Evolutionary conservation across 53 echinoderm and acorn worm genomes (phyloP).

Genomic region (Temnopleurus reevesii): DNA sequence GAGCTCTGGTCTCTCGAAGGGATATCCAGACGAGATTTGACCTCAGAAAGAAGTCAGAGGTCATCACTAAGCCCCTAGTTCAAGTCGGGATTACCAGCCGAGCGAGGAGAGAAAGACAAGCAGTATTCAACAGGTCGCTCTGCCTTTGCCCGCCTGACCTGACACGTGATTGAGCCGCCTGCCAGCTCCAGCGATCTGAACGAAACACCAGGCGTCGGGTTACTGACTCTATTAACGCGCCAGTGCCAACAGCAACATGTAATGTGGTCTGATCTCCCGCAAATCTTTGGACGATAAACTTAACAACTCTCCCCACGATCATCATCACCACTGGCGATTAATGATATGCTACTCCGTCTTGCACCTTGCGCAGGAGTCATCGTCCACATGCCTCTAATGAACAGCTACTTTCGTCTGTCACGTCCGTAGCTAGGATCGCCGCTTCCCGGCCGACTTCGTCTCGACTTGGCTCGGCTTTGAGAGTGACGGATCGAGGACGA

Average conservation of each 20-base stretch:
- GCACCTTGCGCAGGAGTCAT: not conserved
- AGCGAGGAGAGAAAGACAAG: not conserved
- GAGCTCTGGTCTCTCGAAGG: not conserved
- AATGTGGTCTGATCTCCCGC: conserved; percentile 11
- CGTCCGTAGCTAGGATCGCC: not conserved
- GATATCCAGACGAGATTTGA: conserved; percentile 20
- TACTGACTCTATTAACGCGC: conserved; percentile 23
- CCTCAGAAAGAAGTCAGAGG: not conserved
- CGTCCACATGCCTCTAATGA: conserved; percentile 15
- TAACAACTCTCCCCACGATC: conserved; percentile 15
- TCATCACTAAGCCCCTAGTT: not conserved
- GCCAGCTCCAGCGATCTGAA: not conserved
- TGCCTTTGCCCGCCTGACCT: too few species aligned
- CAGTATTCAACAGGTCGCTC: not conserved
- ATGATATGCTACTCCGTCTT: conserved; percentile 31
- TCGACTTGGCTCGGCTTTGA: conserved; percentile 9
- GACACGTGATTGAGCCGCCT: conserved; percentile 6
- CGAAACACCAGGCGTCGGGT: conserved; percentile 9
- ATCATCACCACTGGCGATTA: not conserved
- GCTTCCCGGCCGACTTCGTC: not conserved
- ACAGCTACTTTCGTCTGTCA: conserved; percentile 34
- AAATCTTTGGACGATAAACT: conserved; percentile 27
- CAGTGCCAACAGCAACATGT: conserved; percentile 14
- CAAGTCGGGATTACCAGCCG: conserved; percentile 18
- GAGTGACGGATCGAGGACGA: conserved; percentile 21